These are phyloP conservation scores for Cosmia trapezina DNA, from an alignment of 2,888 invertebrate species.

Conservation along the genomic window DNA sequence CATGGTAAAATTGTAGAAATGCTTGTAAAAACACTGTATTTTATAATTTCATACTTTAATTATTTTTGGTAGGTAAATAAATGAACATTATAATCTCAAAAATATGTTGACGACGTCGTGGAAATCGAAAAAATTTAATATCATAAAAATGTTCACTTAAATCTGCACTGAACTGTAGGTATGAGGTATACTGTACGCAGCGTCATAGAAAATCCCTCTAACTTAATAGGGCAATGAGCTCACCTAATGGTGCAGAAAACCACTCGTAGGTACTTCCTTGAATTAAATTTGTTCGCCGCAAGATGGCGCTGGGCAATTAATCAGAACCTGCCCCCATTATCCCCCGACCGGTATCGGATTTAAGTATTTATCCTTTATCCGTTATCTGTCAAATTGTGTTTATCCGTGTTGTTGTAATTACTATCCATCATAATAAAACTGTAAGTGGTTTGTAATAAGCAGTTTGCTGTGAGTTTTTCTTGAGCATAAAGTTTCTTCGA, in stretches of 20 bases:
- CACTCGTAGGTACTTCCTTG: constrained; percentile 63
- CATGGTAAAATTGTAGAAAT: too few species aligned
- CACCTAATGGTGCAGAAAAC: constrained; percentile 73
- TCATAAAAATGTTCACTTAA: too few species aligned
- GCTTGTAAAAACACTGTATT: too few species aligned
- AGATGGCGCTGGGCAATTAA: constrained; percentile 67
- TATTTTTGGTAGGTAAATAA: too few species aligned
- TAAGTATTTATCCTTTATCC: constrained; percentile 60
- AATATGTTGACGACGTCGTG: too few species aligned
- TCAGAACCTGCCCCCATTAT: constrained; percentile 63
- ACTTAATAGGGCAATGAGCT: constrained; percentile 63
- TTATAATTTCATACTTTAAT: too few species aligned
- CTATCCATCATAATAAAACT: constrained; percentile 12
- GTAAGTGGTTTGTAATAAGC: background rate
- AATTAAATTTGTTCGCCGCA: constrained; percentile 69
- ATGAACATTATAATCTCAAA: too few species aligned
- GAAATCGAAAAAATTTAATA: too few species aligned
- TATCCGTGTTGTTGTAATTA: constrained; percentile 39
- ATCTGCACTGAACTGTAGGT: constrained; percentile 34
- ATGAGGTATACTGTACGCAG: constrained; percentile 47
- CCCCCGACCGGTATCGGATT: constrained; percentile 58
- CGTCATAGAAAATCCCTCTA: constrained; percentile 60
- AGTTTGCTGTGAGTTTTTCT: background rate
- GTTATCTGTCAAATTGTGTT: constrained; percentile 55
- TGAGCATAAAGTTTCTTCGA: background rate